Base-by-base conservation (phyloP, 1,140 invertebrate genomes). In the Leptonema lineaticorne region DNA sequence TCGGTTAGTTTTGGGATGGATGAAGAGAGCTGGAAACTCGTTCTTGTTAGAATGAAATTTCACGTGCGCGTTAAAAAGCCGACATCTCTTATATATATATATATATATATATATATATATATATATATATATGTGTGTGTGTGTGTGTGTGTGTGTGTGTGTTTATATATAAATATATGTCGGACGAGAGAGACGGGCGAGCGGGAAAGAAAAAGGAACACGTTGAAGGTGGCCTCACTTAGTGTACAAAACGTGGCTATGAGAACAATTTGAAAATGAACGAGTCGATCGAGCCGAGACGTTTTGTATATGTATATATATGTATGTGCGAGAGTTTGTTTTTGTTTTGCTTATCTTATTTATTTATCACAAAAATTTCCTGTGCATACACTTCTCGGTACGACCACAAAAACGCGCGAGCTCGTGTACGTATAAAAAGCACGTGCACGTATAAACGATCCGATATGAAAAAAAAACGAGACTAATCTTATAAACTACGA, bases 331-430 rank as follows among this genome's bases (percentile, higher is more conserved):
- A 20, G 50, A 24, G 50, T 53, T 53, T 53, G 50, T 53, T 53
- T 53, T 53, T 24, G 22, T 53, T 53, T 9, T 24, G 50, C 50
- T 53, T 53, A 53, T 53, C 50, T 53, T 24, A 53, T 53, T 53
- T 53, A 53, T 53, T 53, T 53, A 53, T 53, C 50, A 20, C 27
- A 53, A 24, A 53, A 53, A 53, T 53, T 53, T 20, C 27, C 50
- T 7, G 50, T n/a, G 22, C 22, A 24, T 3, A 9, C 9, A 48
- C 46, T n/a, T n/a, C 22, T 53, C 50, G 22, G 50, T n/a, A 22
- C 22, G 18, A 20, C 2, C 9, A 48, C 46, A 18, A 8, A 20
- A 14, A 48, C 18, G 2, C 50, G 9, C 24, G 22, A n/a, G n/a
- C n/a, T n/a, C 18, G 9, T 9, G 22, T 24, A 9, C 50, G 20